phyloP scores from a whole-genome alignment of 2,797 vertebrate genomes.

The Petrocephalus schoutedeni region DNA sequence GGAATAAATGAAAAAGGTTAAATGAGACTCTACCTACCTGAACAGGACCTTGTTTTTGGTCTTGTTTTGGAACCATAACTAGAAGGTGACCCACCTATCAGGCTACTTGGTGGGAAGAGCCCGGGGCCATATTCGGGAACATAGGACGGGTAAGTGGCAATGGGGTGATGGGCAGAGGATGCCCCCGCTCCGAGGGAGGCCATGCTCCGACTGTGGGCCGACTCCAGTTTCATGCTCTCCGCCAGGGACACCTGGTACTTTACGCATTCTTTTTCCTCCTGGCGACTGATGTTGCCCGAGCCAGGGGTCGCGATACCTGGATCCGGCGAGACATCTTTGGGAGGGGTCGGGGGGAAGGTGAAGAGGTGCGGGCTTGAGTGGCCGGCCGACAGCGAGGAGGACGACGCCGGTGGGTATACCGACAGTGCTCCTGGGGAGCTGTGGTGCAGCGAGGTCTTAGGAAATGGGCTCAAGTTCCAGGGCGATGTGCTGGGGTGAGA shows the following conservation, averaged over 20 bases:
- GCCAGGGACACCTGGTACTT: conserved; percentile 96
- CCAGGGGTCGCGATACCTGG: conserved; percentile 86
- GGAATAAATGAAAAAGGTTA: conserved; percentile 49
- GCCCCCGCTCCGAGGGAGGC: conserved; percentile 78
- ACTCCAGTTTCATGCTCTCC: conserved; percentile 95
- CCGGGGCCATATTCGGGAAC: conserved; percentile 94
- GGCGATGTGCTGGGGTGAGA: conserved; percentile 87
- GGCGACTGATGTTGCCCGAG: conserved; percentile 75
- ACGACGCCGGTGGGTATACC: conserved; percentile 87
- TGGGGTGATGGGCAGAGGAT: conserved; percentile 85
- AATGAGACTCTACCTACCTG: conserved; percentile 87
- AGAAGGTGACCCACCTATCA: conserved; percentile 92
- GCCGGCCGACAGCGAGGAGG: conserved; percentile 83
- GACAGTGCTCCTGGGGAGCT: conserved; percentile 88
- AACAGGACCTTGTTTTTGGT: conserved; percentile 96
- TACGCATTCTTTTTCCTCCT: conserved; percentile 95
- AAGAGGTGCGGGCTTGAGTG: conserved; percentile 96
- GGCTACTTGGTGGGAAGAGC: conserved; percentile 95
- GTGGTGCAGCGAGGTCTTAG: conserved; percentile 89
- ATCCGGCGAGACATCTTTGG: conserved; percentile 96
- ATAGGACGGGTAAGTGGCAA: conserved; percentile 93
- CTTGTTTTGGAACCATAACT: conserved; percentile 96
- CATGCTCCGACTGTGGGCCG: conserved; percentile 82
- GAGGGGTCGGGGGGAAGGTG: conserved; percentile 94
- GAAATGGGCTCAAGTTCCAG: conserved; percentile 96